Conservation (phyloP, 2,113 vertebrate species). For the Malurus melanocephalus region DNA sequence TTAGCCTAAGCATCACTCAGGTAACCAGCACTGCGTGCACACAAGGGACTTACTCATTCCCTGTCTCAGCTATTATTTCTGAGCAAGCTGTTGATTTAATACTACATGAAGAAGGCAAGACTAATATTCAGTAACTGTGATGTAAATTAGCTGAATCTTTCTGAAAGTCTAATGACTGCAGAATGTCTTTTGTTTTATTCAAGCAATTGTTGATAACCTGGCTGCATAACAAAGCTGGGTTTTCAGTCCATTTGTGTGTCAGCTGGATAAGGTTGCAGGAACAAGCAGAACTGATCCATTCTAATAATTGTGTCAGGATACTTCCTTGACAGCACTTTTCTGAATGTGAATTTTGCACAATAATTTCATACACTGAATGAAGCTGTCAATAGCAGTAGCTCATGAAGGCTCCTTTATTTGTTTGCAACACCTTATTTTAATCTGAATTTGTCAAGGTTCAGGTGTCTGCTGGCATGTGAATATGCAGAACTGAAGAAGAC, state of each 20-base stretch:
- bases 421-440: not conserved
- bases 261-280: not conserved
- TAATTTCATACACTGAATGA: not conserved
- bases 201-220: not conserved
- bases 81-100: slow-evolving; percentile 17
- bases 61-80: not conserved
- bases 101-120: not conserved
- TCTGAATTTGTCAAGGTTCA: not conserved
- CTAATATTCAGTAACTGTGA: not conserved
- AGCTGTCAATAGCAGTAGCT: not conserved
- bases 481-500: not conserved
- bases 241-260: not conserved
- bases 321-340: not conserved
- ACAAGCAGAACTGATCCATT: not conserved
- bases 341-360: not conserved
- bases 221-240: not conserved
- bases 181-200: not conserved
- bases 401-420: not conserved
- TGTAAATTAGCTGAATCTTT: slow-evolving; percentile 2
- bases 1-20: not conserved
- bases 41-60: not conserved
- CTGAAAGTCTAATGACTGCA: not conserved
- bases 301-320: not conserved
- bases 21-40: not conserved
- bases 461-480: not conserved